A percentile compares a stretch with the other conserved stretches of the same genome.
phyloP scores from a whole-genome alignment of 2,113 vertebrate genomes.

The Nannobrachium achirus region DNA sequence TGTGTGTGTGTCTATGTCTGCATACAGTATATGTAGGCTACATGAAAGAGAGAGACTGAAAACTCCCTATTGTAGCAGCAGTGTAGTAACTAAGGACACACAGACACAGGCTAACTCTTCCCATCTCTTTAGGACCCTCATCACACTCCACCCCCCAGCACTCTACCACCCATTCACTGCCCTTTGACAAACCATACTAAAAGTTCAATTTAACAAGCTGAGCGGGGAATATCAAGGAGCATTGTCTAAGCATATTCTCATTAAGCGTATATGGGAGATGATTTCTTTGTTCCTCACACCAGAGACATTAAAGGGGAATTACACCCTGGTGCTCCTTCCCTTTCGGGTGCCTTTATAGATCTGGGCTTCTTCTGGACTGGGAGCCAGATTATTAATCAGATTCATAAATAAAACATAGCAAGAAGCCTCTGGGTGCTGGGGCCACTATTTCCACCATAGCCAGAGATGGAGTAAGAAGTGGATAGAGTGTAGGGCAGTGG shows the following conservation, averaged over 20 bases:
- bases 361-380: constrained; percentile 51
- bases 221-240: constrained; percentile 38
- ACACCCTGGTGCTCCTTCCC: constrained; percentile 40
- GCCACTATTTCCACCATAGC: constrained; percentile 46
- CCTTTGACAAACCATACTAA: constrained; percentile 41
- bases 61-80: not conserved
- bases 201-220: constrained; percentile 52
- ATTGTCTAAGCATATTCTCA: constrained; percentile 54
- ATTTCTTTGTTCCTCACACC: constrained; percentile 41
- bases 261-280: constrained; percentile 49
- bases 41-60: too few relatives aligned
- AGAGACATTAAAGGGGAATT: constrained; percentile 57
- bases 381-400: constrained; percentile 71
- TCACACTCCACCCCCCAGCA: too few relatives aligned
- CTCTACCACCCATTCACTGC: not conserved
- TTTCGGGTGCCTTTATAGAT: constrained; percentile 62
- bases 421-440: constrained; percentile 45
- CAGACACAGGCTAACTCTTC: not conserved
- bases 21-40: too few relatives aligned
- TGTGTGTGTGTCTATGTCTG: not conserved
- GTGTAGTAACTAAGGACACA: not conserved
- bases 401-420: constrained; percentile 76
- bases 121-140: constrained; percentile 5
- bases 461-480: constrained; percentile 8
- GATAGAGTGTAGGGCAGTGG: too few relatives aligned